A percentile compares a stretch with the other conserved stretches of the same genome.
phyloP scores from a whole-genome alignment of 2,888 invertebrate genomes.

The Pheosia tremula region DNA sequence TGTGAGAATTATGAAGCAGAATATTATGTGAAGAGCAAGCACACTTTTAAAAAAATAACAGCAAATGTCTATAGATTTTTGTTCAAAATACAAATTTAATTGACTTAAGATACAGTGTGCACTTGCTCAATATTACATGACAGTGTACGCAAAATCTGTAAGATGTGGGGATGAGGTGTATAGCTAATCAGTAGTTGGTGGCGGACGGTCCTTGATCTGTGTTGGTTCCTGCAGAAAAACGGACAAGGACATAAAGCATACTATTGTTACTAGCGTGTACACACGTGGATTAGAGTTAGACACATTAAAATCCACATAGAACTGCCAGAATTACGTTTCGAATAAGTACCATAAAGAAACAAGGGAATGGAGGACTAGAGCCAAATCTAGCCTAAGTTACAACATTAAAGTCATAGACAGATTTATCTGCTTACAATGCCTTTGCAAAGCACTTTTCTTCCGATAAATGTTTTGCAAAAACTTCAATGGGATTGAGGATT shows the following conservation, averaged over 20 bases:
- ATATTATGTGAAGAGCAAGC: conserved; percentile 11
- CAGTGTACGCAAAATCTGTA: conserved; percentile 36
- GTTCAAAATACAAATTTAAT: background rate
- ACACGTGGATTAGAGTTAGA: conserved; percentile 65
- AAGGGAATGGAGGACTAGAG: background rate
- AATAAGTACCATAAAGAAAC: background rate
- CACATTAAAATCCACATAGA: conserved; percentile 43
- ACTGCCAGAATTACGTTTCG: conserved; percentile 15
- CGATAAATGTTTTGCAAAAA: no score
- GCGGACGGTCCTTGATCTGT: conserved; percentile 76
- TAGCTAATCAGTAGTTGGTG: conserved; percentile 68
- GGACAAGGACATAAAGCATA: conserved; percentile 79
- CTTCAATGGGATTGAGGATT: no score
- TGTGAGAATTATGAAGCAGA: conserved; percentile 24
- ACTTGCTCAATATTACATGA: conserved; percentile 12
- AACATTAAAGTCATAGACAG: background rate
- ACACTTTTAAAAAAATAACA: conserved; percentile 16
- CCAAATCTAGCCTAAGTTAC: background rate
- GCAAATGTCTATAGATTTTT: conserved; percentile 1
- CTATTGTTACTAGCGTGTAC: conserved; percentile 74
- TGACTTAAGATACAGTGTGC: background rate
- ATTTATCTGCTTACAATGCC: no score
- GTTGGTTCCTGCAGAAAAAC: conserved; percentile 79
- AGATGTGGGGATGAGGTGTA: conserved; percentile 24
- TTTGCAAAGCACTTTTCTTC: no score